These are phyloP conservation scores for Pavo muticus DNA, from an alignment of 2,113 vertebrate species.

Conservation along the genomic window DNA sequence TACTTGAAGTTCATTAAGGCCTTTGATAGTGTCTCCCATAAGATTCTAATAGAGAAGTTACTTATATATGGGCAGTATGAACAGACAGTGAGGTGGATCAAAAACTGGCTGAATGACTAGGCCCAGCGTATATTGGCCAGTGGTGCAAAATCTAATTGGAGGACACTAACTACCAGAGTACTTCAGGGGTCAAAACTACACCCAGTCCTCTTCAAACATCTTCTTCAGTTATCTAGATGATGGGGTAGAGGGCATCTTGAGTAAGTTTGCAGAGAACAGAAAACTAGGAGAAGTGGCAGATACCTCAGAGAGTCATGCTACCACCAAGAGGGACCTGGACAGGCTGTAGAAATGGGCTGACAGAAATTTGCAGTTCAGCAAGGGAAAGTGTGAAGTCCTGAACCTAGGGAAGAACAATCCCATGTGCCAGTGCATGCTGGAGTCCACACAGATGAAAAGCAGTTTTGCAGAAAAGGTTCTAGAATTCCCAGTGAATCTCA, in stretches of 20 bases:
- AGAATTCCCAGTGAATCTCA: background rate
- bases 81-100: background rate
- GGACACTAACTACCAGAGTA: background rate
- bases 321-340: background rate
- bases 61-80: background rate
- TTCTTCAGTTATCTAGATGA: background rate
- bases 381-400: background rate
- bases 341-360: background rate
- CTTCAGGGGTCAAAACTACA: background rate
- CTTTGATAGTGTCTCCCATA: background rate
- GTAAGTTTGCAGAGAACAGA: background rate
- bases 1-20: background rate
- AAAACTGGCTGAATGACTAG: background rate
- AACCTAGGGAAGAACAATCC: background rate
- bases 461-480: background rate
- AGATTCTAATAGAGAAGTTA: background rate
- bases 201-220: background rate
- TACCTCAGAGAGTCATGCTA: background rate
- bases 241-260: background rate
- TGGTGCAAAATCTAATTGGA: background rate
- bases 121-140: background rate
- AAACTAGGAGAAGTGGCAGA: background rate
- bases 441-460: background rate
- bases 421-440: no score
- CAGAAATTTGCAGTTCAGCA: background rate